Base-by-base conservation (phyloP, 2,797 vertebrate genomes). In the Babyrousa celebensis region DNA sequence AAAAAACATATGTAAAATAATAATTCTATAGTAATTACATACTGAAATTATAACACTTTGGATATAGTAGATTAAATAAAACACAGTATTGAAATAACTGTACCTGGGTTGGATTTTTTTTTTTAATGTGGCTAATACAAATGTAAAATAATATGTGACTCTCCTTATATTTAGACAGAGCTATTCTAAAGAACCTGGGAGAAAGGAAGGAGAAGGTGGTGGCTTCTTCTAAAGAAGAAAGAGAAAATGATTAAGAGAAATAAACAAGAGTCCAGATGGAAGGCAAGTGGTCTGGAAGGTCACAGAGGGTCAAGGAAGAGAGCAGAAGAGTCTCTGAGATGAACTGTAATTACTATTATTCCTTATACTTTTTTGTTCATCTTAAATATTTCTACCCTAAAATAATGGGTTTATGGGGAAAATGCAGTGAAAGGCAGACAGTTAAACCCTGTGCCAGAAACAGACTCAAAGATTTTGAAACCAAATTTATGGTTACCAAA, bases 11-110 rank as follows among this genome's bases (percentile, higher is more conserved):
- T 6, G 11, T 48, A 87, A 86, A 87, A 65, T 16, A 78, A 60
- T 56, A 58, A 48, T 36, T 77, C 12, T 29, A 80, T 2, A 54
- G 27, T 80, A 89, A 54, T 25, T 29, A 71, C 12, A 68, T 77
- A 11, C 75, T 91, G 12, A 95, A 80, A 95, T 75, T 67, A 32
- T n/a, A 78, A 40, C 32, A 86, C 36, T 89, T 91, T 74, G 29
- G 36, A 85, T 40, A 78, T 0, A 71, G n/a, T 5, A 14, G 3
- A 78, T 29, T 79, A 87, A 82, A 48, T 85, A 90, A 78, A 83
- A 84, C 60, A 5, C 27, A 72, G 15, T 75, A 77, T 58, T 88
- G 48, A 91, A 89, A 62, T 65, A 23, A 40, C 17, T 88, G 7
- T 2, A 32, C 8, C 23, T 58, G 52, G 54, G 29, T 32, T 77